Percentiles rank a stretch among this genome's conserved stretches.
Evolutionary conservation across 2,888 invertebrate species (phyloP).

Genomic region (Drepana falcataria): DNA sequence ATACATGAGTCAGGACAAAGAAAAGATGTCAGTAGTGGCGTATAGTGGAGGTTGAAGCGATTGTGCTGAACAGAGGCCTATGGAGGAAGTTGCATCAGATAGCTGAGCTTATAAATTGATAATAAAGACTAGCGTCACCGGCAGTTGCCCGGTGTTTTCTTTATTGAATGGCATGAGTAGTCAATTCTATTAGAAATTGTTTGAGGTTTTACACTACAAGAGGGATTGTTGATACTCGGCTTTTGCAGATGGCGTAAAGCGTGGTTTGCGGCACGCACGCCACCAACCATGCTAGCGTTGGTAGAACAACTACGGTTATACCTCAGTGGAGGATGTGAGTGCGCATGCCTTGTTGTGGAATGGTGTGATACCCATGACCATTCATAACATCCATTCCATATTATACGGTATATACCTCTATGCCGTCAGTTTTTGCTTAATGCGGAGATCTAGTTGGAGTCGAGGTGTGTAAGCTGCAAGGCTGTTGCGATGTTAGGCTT

Average conservation of each 20-base stretch:
- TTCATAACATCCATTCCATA: neutral
- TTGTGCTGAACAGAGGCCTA: no score
- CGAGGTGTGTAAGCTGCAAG: no score
- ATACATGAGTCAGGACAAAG: no score
- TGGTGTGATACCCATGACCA: slow-evolving; percentile 32
- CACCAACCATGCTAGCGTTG: slow-evolving; percentile 73
- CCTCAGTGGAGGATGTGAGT: slow-evolving; percentile 77
- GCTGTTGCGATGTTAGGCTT: no score
- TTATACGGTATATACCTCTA: neutral
- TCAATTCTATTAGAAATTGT: no score
- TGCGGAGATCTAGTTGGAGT: neutral
- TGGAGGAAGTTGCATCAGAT: no score
- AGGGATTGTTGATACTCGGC: slow-evolving; percentile 46
- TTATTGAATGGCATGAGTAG: no score
- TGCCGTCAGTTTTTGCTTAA: neutral
- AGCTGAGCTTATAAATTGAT: no score
- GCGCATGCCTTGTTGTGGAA: slow-evolving; percentile 45
- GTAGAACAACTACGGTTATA: slow-evolving; percentile 75
- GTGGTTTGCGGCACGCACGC: slow-evolving; percentile 63
- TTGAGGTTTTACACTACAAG: neutral
- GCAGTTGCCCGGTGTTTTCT: no score
- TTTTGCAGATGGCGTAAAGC: slow-evolving; percentile 75
- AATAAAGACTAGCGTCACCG: no score
- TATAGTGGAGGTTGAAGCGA: no score
- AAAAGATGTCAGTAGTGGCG: no score